These are phyloP conservation scores for Pristionchus exspectatus DNA, from an alignment of 2,888 invertebrate species.

Conservation along the genomic window DNA sequence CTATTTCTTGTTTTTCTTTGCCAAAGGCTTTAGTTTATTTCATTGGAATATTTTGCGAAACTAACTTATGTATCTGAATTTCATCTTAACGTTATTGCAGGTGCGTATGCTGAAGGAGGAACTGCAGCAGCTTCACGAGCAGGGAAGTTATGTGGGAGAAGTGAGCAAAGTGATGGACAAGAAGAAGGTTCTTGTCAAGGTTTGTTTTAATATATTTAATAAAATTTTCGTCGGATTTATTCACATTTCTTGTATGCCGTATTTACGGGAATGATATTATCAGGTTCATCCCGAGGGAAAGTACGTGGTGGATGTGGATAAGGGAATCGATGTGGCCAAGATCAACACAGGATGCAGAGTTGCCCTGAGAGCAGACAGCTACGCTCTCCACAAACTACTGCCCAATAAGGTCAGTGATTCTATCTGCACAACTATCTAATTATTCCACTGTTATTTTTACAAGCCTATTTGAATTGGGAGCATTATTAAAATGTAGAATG, in stretches of 20 bases:
- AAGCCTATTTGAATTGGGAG: background rate
- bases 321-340: constrained; percentile 98
- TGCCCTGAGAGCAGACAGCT: constrained; percentile 97
- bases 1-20: background rate
- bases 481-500: too few species aligned
- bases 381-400: constrained; percentile 97
- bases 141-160: constrained; percentile 99
- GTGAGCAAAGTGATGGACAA: constrained; percentile 99
- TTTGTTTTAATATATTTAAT: constrained; percentile 67
- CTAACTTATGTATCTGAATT: background rate
- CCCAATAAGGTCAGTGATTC: constrained; percentile 89
- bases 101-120: constrained; percentile 98
- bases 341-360: constrained; percentile 98
- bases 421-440: background rate
- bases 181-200: constrained; percentile 97
- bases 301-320: constrained; percentile 98
- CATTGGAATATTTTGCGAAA: background rate
- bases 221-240: background rate
- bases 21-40: background rate
- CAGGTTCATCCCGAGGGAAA: constrained; percentile 98
- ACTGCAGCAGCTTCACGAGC: constrained; percentile 93
- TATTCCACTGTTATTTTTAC: background rate
- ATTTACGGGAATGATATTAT: constrained; percentile 11
- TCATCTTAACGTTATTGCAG: constrained; percentile 79
- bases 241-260: background rate